Conservation (phyloP, 2,797 vertebrate species). For the Diplodus sargus region DNA sequence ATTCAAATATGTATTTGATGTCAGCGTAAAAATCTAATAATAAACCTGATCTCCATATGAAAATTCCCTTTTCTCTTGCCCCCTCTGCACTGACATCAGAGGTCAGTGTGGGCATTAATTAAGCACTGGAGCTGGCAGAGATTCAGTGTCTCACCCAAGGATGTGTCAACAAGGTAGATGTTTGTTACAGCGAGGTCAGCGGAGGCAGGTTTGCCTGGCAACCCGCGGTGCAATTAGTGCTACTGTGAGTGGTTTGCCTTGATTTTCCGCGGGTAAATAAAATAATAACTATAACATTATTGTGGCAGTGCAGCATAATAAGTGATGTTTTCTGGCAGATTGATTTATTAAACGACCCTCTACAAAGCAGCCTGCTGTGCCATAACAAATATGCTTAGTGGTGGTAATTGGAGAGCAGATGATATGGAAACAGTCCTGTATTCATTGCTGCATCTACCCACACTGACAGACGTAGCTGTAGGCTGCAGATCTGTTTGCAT, state of each 20-base stretch:
- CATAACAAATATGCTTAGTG: not conserved
- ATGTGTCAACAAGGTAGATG: slow-evolving; percentile 10
- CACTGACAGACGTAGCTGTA: slow-evolving; percentile 9
- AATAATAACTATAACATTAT: not conserved
- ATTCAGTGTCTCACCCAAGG: not conserved
- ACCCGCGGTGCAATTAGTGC: not conserved
- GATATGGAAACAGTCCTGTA: not conserved
- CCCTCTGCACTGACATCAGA: not conserved
- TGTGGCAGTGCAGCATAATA: not conserved
- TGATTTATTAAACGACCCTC: not conserved
- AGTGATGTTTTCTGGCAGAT: not conserved
- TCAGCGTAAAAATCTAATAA: slow-evolving; percentile 1
- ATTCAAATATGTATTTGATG: not conserved
- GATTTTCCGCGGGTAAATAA: not conserved
- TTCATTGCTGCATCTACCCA: slow-evolving; percentile 22
- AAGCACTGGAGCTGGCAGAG: not conserved
- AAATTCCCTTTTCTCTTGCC: not conserved
- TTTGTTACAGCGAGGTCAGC: not conserved
- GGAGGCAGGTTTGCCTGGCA: not conserved
- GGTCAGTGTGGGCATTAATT: slow-evolving; percentile 7
- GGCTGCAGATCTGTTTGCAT: slow-evolving; percentile 12
- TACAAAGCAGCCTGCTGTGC: not conserved
- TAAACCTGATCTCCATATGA: not conserved
- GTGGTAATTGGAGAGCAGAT: slow-evolving; percentile 4
- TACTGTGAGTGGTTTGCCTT: not conserved